phyloP scores from a whole-genome alignment of 1,140 invertebrate species.

The Drepana arcuata region DNA sequence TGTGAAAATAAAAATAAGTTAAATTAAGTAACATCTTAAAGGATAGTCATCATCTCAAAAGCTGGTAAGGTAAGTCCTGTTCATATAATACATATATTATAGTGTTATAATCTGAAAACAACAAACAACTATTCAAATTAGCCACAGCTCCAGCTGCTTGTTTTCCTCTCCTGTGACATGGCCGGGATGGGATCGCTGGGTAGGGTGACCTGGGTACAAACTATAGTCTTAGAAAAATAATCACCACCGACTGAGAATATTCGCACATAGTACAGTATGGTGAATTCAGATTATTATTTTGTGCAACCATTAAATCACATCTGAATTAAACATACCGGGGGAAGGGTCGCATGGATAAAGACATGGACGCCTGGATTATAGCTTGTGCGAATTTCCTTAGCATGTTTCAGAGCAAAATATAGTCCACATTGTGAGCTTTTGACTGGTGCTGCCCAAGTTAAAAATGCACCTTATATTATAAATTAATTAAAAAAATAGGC shows the following conservation, averaged over 20 bases:
- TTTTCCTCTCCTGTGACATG: conserved; percentile 71
- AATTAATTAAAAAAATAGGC: conserved; percentile 17
- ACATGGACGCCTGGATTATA: too few species aligned
- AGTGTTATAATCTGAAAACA: neutral
- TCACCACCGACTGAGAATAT: conserved; percentile 34
- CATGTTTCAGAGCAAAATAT: conserved; percentile 21
- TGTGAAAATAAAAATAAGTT: too few species aligned
- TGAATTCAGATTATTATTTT: conserved; percentile 1
- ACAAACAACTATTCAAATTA: conserved; percentile 1
- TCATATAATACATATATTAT: conserved; percentile 2
- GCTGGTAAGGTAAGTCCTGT: too few species aligned
- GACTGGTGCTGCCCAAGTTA: conserved; percentile 66
- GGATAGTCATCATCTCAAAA: too few species aligned
- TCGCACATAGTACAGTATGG: conserved; percentile 19
- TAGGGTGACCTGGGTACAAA: conserved; percentile 63
- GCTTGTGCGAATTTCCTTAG: conserved; percentile 36
- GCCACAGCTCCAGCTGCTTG: conserved; percentile 63
- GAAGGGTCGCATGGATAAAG: too few species aligned
- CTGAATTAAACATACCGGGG: conserved; percentile 9
- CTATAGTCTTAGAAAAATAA: conserved; percentile 30
- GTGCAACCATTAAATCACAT: conserved; percentile 1
- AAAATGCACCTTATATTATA: conserved; percentile 37
- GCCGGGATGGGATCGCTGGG: conserved; percentile 72
- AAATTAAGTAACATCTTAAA: too few species aligned
- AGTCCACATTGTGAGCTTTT: conserved; percentile 62